A percentile compares a stretch with the other conserved stretches of the same genome.
phyloP scores from a whole-genome alignment of 2,888 invertebrate genomes.

The Pedicia rivosa region DNA sequence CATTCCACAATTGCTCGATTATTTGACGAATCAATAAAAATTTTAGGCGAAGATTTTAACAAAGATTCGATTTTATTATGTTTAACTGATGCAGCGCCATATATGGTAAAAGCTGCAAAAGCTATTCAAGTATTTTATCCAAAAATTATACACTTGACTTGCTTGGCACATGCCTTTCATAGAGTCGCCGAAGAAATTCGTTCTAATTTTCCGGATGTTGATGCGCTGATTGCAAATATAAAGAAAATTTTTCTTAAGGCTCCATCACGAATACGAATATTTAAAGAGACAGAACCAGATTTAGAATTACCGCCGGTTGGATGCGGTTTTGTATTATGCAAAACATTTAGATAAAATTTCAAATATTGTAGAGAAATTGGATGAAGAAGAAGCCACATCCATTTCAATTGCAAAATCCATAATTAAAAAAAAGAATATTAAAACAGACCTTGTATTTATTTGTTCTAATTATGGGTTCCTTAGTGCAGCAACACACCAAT shows the following conservation, averaged over 20 bases:
- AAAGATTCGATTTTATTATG: conserved; percentile 1
- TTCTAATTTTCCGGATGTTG: conserved; percentile 13
- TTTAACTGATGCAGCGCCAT: conserved; percentile 10
- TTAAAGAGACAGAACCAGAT: conserved; percentile 15
- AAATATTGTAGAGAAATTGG: too few relatives aligned
- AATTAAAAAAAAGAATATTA: too few relatives aligned
- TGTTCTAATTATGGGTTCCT: too few relatives aligned
- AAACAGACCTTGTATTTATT: too few relatives aligned
- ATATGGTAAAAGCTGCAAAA: conserved; percentile 15
- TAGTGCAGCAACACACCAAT: too few relatives aligned
- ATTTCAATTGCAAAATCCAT: too few relatives aligned
- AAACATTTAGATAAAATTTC: too few relatives aligned
- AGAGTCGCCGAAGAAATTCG: conserved; percentile 17
- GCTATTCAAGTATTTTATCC: conserved; percentile 15
- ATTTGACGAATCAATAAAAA: conserved; percentile 3
- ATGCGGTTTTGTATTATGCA: too few relatives aligned
- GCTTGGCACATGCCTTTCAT: conserved; percentile 18
- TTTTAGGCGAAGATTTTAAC: conserved; percentile 2
- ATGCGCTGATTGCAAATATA: conserved; percentile 14
- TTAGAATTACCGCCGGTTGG: conserved; percentile 17
- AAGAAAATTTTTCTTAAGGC: conserved; percentile 20
- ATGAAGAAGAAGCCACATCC: too few relatives aligned
- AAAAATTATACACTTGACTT: conserved; percentile 18
- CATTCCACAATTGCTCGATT: neutral
- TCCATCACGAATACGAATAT: conserved; percentile 14